Evolutionary conservation across 2,888 invertebrate species (phyloP).

Genomic region (Synanthedon formicaeformis): DNA sequence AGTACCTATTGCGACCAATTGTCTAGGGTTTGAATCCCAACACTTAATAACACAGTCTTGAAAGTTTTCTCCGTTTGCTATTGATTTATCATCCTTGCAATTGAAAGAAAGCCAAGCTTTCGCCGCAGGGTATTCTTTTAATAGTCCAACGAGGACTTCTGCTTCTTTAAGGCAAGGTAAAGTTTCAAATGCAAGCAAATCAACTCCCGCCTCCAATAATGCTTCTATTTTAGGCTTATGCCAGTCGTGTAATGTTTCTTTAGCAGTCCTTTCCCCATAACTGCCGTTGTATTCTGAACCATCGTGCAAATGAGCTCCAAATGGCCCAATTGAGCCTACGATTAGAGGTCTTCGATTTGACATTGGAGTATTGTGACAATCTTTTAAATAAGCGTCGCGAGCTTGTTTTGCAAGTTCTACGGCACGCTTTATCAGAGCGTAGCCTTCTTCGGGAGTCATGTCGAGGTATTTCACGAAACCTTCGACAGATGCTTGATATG

Average conservation of each 20-base stretch:
- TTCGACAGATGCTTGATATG: slow-evolving; percentile 86
- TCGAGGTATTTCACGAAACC: slow-evolving; percentile 81
- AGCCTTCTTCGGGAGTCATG: slow-evolving; percentile 74
- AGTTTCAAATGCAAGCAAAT: slow-evolving; percentile 91
- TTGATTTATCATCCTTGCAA: slow-evolving; percentile 71
- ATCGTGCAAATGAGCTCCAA: slow-evolving; percentile 88
- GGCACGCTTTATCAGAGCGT: slow-evolving; percentile 77
- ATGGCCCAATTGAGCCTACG: slow-evolving; percentile 91
- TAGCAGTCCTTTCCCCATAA: slow-evolving; percentile 74
- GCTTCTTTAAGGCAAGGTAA: slow-evolving; percentile 89
- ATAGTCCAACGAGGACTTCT: slow-evolving; percentile 78
- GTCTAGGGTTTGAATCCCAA: slow-evolving; percentile 73
- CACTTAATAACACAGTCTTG: slow-evolving; percentile 74
- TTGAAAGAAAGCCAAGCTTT: slow-evolving; percentile 93
- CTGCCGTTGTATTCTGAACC: slow-evolving; percentile 91
- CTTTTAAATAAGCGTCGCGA: slow-evolving; percentile 67
- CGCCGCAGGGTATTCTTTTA: slow-evolving; percentile 79
- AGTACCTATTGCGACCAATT: slow-evolving; percentile 84
- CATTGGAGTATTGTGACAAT: slow-evolving; percentile 27
- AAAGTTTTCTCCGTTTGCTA: slow-evolving; percentile 84
- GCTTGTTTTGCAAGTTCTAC: slow-evolving; percentile 80
- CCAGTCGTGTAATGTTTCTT: slow-evolving; percentile 79
- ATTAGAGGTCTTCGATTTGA: slow-evolving; percentile 65
- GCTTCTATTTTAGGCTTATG: slow-evolving; percentile 84
- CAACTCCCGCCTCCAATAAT: slow-evolving; percentile 81